Evolutionary conservation across 1,140 invertebrate genomes (phyloP).

Genomic region (silkworm (Bombyx mori)): DNA sequence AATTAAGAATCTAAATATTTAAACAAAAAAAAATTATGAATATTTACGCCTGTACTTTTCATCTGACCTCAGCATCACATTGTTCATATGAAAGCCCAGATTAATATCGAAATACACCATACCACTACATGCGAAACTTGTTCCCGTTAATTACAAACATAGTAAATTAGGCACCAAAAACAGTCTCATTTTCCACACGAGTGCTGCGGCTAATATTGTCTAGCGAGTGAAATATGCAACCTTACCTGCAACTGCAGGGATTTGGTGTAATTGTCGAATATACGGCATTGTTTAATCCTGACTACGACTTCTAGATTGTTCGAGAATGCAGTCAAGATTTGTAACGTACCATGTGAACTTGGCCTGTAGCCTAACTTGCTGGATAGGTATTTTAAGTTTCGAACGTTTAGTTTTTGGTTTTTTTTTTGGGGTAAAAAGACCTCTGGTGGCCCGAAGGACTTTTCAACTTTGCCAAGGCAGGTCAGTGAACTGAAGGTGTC

Average conservation of each 20-base stretch:
- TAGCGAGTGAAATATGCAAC: slow-evolving; percentile 60
- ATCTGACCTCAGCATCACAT: too few relatives aligned
- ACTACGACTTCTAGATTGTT: slow-evolving; percentile 65
- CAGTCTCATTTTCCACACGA: slow-evolving; percentile 62
- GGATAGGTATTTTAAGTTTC: too few relatives aligned
- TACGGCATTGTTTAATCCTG: slow-evolving; percentile 63
- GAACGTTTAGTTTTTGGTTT: too few relatives aligned
- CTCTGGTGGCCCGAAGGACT: too few relatives aligned
- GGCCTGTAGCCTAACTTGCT: slow-evolving; percentile 45
- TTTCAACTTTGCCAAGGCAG: too few relatives aligned
- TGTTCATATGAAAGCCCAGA: too few relatives aligned
- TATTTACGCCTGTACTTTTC: too few relatives aligned
- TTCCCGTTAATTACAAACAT: slow-evolving; percentile 48
- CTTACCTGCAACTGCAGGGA: slow-evolving; percentile 58
- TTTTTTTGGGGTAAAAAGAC: too few relatives aligned
- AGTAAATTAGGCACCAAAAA: slow-evolving; percentile 66
- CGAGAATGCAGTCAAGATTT: slow-evolving; percentile 66
- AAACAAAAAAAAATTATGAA: too few relatives aligned
- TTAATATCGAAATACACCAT: too few relatives aligned
- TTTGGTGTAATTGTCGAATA: slow-evolving; percentile 63
- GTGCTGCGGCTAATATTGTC: slow-evolving; percentile 63
- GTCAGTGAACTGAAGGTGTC: too few relatives aligned
- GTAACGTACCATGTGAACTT: slow-evolving; percentile 56
- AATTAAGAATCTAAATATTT: too few relatives aligned
- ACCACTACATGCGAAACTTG: slow-evolving; percentile 21